phyloP scores from a whole-genome alignment of 2,797 vertebrate genomes.

The Nyctalus aviator region DNA sequence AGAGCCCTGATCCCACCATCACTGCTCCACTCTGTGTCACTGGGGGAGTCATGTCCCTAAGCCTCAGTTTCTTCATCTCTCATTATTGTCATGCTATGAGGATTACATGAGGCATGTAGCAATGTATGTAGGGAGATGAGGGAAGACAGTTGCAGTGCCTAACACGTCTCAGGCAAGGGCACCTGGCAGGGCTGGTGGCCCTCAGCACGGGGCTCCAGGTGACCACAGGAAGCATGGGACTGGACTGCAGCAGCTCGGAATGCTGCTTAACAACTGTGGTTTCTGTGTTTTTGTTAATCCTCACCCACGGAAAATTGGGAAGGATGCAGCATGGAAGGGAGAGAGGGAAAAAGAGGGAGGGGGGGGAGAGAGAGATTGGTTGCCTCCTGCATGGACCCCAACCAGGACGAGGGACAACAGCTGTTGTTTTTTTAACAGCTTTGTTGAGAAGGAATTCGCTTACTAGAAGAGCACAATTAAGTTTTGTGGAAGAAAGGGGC shows the following conservation, averaged over 20 bases:
- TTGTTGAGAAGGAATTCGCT: neutral
- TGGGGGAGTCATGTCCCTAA: neutral
- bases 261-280: neutral
- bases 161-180: neutral
- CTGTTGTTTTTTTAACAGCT: neutral
- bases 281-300: neutral
- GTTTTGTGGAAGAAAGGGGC: too few relatives aligned
- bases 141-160: neutral
- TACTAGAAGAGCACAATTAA: neutral
- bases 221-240: neutral
- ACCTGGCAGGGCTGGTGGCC: neutral
- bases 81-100: neutral
- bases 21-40: neutral
- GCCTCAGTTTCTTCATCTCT: neutral
- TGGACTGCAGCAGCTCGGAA: neutral
- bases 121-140: neutral
- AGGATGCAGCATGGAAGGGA: too few relatives aligned
- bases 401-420: too few relatives aligned
- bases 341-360: too few relatives aligned
- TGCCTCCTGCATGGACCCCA: too few relatives aligned
- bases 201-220: neutral
- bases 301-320: too few relatives aligned
- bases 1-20: neutral
- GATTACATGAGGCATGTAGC: neutral
- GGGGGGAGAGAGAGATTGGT: too few relatives aligned